A percentile compares a stretch with the other conserved stretches of the same genome.
These are phyloP conservation scores for Ferrisia virgata DNA, from an alignment of 2,888 invertebrate genomes.

Conservation along the genomic window DNA sequence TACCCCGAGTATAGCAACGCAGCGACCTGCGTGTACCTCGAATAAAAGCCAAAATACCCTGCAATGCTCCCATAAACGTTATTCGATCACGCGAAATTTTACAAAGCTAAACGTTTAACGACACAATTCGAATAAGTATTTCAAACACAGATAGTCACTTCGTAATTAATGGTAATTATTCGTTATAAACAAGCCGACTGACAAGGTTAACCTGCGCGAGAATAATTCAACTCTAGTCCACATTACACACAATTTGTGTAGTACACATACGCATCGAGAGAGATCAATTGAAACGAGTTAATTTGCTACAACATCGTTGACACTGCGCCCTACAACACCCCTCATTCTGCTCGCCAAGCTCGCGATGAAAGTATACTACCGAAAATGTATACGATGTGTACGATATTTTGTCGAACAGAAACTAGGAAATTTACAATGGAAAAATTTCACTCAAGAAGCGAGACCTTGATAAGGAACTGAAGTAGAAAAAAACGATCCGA, in stretches of 20 bases:
- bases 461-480: neutral
- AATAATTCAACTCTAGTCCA: neutral
- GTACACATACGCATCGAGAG: neutral
- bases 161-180: neutral
- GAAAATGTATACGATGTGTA: neutral
- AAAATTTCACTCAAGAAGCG: neutral
- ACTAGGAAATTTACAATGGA: neutral
- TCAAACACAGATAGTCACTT: neutral
- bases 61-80: neutral
- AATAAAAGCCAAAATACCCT: neutral
- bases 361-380: neutral
- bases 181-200: conserved; percentile 2
- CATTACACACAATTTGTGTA: too few relatives aligned
- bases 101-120: neutral
- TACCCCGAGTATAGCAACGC: neutral
- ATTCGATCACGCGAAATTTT: neutral
- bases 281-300: neutral
- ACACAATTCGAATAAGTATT: neutral
- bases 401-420: neutral
- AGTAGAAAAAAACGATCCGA: neutral
- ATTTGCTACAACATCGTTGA: neutral
- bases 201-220: neutral
- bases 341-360: neutral
- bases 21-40: neutral
- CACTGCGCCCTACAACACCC: neutral